These are phyloP conservation scores for Parasteatoda tepidariorum DNA, from an alignment of 1,140 invertebrate genomes.

Conservation along the genomic window DNA sequence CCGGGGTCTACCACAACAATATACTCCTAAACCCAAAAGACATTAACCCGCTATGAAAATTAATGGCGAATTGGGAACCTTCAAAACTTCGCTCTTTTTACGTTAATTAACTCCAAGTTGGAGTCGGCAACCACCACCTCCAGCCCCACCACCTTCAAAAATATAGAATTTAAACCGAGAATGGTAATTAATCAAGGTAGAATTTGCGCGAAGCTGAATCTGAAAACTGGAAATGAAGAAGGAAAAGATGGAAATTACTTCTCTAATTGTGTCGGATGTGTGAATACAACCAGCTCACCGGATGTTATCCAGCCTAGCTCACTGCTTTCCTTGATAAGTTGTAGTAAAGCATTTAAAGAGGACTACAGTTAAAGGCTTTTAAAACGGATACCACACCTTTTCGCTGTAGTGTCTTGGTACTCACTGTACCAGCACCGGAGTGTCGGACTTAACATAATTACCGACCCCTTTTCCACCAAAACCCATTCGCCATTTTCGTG, in stretches of 20 bases:
- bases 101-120: conserved; percentile 49
- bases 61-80: conserved; percentile 39
- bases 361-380: conserved; percentile 45
- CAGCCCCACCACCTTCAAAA: conserved; percentile 1
- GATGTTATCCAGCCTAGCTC: conserved; percentile 36
- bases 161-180: conserved; percentile 20
- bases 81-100: conserved; percentile 47
- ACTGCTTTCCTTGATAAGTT: conserved; percentile 42
- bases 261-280: conserved; percentile 59
- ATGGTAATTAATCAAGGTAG: conserved; percentile 46
- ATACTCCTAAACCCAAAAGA: conserved; percentile 26
- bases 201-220: conserved; percentile 27
- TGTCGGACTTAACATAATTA: conserved; percentile 57
- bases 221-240: conserved; percentile 15
- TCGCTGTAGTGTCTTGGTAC: conserved; percentile 15
- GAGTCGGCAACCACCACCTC: neutral
- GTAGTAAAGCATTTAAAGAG: conserved; percentile 58
- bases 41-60: conserved; percentile 31
- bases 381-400: conserved; percentile 51
- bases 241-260: conserved; percentile 45
- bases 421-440: neutral
- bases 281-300: conserved; percentile 22
- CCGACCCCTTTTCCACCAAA: neutral
- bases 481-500: neutral
- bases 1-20: conserved; percentile 22